phyloP scores from a whole-genome alignment of 1,140 invertebrate species.

The Drosophila leontia region DNA sequence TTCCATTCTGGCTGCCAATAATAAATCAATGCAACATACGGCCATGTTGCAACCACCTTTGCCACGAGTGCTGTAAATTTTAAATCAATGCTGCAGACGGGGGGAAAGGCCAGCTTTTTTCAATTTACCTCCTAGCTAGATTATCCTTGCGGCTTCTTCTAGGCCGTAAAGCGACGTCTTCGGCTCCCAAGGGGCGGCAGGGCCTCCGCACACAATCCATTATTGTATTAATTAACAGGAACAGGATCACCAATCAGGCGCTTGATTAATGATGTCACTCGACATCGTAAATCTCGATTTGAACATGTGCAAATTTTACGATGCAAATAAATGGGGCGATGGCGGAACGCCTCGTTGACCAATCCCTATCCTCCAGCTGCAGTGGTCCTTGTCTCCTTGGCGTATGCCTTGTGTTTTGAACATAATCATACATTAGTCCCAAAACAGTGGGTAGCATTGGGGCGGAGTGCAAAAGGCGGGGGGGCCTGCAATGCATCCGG shows the following conservation, averaged over 20 bases:
- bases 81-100: constrained; percentile 69
- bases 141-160: constrained; percentile 50
- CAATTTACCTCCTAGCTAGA: constrained; percentile 22
- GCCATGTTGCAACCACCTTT: constrained; percentile 68
- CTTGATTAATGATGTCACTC: constrained; percentile 85
- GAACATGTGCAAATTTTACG: constrained; percentile 82
- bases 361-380: constrained; percentile 32
- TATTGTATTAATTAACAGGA: constrained; percentile 86
- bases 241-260: constrained; percentile 85
- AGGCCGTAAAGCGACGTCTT: constrained; percentile 61
- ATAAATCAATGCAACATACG: constrained; percentile 83
- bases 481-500: constrained; percentile 26
- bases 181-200: constrained; percentile 30
- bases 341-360: constrained; percentile 64
- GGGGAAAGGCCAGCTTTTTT: constrained; percentile 31
- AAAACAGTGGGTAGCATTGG: constrained; percentile 13
- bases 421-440: constrained; percentile 76
- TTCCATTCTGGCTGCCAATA: constrained; percentile 71
- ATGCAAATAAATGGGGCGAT: constrained; percentile 78
- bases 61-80: constrained; percentile 75
- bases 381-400: constrained; percentile 46
- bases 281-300: constrained; percentile 85
- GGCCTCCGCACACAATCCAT: constrained; percentile 77
- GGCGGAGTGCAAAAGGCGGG: neutral
- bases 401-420: constrained; percentile 55